Conservation (phyloP, 2,113 vertebrate genomes). For the Trinectes maculatus region DNA sequence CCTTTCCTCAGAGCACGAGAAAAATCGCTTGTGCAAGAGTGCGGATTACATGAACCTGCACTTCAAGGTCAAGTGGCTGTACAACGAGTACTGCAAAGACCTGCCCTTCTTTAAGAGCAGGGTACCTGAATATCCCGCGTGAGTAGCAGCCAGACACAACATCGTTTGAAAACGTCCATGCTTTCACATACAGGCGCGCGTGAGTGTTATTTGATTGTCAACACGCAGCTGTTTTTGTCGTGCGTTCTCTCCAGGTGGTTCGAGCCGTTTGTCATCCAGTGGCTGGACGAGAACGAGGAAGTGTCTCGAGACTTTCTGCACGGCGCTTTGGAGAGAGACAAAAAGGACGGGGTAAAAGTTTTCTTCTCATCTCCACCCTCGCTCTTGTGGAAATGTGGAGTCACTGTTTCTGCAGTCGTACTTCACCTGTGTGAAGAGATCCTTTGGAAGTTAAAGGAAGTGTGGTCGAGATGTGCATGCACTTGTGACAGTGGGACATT, state of each 20-base stretch:
- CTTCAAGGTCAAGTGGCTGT: constrained; percentile 99
- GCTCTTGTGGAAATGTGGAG: constrained; percentile 35
- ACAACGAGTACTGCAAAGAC: constrained; percentile 98
- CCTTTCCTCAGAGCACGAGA: constrained; percentile 89
- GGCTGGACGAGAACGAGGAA: constrained; percentile 98
- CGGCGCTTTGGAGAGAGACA: constrained; percentile 95
- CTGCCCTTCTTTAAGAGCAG: constrained; percentile 94
- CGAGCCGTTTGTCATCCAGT: constrained; percentile 98
- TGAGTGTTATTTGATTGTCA: too few species aligned
- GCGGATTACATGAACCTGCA: constrained; percentile 99
- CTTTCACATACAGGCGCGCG: too few species aligned
- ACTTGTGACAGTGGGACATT: constrained; percentile 47
- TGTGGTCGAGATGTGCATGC: not conserved
- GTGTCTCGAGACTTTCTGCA: constrained; percentile 97
- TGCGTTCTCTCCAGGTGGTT: constrained; percentile 87
- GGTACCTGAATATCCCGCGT: constrained; percentile 97
- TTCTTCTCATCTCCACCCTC: constrained; percentile 29
- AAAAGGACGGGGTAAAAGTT: constrained; percentile 94
- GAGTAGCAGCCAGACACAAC: constrained; percentile 84
- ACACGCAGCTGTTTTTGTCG: too few species aligned
- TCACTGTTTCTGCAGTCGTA: constrained; percentile 27
- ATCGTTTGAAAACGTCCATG: too few species aligned
- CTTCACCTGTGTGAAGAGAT: not conserved
- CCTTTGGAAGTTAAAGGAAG: constrained; percentile 22
- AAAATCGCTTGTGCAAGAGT: constrained; percentile 96